Evolutionary conservation across 2,797 vertebrate genomes (phyloP), one percentile per base, ranked within the genome.

Genomic region (Cygnus olor): DNA sequence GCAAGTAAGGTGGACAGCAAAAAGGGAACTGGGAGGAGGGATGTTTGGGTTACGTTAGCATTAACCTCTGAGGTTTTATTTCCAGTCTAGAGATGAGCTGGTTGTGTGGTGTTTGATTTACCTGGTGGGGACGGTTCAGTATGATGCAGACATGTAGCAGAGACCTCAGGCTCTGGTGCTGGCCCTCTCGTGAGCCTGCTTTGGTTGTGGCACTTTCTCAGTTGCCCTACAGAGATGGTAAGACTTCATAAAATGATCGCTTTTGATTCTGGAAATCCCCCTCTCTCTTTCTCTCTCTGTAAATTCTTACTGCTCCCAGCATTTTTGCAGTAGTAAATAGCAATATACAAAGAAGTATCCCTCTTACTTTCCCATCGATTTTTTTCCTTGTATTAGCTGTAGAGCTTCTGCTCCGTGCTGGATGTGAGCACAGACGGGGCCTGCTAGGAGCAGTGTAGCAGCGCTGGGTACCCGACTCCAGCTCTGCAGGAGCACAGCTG

Each of bases 101-200:
- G 2, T 10, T 36, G 30, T 14, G 30, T 22, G 8, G 38, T 6
- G 7, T 61, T 56, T 54, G 25, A 15, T 34, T 47, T 66, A 32
- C 73, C 28, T 0, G 3, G 14, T 30, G 4, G 7, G 30, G 38
- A 47, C 9, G 45, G 34, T 6, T 5, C 45, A 27, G 60, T n/a
- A 24, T 0, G 2, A 65, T 3, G 8, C 16, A 44, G 14, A 34
- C 34, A 28, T 1, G 6, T 6, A 18, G 14, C 6, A 25, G 27
- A 51, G 16, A 30, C n/a, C 4, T 30, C 57, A 17, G 34, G 57
- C 24, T 77, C 24, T 17, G 17, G 32, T 79, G 32, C 30, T 17
- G 47, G 10, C 79, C 54, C 49, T 1, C 24, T 38, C 1, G 8
- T 45, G 45, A 40, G 19, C 14, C 54, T 0, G 71, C 53, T 70